Evolutionary conservation across 2,888 invertebrate genomes (phyloP).

Genomic region (Macrophya alboannulata): DNA sequence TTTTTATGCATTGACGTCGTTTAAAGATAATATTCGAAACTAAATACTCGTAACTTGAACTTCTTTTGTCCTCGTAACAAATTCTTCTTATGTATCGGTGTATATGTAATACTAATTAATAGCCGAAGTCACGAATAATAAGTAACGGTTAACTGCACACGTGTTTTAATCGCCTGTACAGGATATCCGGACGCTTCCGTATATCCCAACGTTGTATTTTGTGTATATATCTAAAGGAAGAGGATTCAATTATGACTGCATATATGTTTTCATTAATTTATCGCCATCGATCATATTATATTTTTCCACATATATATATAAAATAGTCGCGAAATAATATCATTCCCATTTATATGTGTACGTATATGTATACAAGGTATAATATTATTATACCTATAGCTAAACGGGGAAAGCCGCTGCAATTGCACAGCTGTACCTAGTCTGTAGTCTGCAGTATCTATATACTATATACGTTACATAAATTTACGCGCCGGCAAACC

Average conservation of each 20-base stretch:
- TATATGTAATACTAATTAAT: background rate
- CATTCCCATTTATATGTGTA: background rate
- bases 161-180: background rate
- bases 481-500: background rate
- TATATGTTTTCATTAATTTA: background rate
- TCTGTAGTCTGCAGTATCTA: background rate
- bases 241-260: background rate
- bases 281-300: background rate
- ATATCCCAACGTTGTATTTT: background rate
- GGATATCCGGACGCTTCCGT: slow-evolving; percentile 52
- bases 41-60: background rate
- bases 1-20: background rate
- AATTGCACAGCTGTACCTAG: background rate
- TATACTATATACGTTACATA: background rate
- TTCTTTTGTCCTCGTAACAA: background rate
- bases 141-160: slow-evolving; percentile 42
- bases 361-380: background rate
- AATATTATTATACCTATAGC: background rate
- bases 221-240: background rate
- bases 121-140: slow-evolving; percentile 30
- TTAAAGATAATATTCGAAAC: background rate
- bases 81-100: background rate
- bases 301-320: background rate
- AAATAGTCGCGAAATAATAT: background rate
- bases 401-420: slow-evolving; percentile 39